phyloP scores from a whole-genome alignment of 1,140 invertebrate species.

The Aethina tumida region DNA sequence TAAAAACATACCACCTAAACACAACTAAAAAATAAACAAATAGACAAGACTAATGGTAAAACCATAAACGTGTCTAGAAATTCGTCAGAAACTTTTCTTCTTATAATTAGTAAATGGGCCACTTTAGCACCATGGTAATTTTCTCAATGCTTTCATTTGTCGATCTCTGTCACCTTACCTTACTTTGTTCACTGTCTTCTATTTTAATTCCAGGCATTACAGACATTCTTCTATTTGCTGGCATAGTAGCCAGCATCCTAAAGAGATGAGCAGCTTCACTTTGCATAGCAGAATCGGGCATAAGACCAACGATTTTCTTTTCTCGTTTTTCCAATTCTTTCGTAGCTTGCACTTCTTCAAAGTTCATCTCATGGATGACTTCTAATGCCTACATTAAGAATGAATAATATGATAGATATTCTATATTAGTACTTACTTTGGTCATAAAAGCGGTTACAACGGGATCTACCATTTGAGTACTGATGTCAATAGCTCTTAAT shows the following conservation, averaged over 20 bases:
- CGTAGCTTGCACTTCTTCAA: slow-evolving; percentile 26
- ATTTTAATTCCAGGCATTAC: slow-evolving; percentile 29
- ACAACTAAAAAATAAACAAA: no score
- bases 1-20: no score
- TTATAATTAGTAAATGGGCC: no score
- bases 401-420: slow-evolving; percentile 2
- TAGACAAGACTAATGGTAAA: no score
- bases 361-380: slow-evolving; percentile 25
- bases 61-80: no score
- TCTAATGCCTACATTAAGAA: slow-evolving; percentile 18
- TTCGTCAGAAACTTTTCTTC: no score
- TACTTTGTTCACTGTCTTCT: slow-evolving; percentile 1
- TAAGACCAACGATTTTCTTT: slow-evolving; percentile 28
- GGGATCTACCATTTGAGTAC: slow-evolving; percentile 12
- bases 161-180: no score
- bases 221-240: slow-evolving; percentile 28
- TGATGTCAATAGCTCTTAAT: slow-evolving; percentile 8
- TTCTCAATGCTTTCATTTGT: no score
- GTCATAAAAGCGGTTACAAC: slow-evolving; percentile 13
- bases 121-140: no score
- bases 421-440: slow-evolving; percentile 9
- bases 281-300: slow-evolving; percentile 26
- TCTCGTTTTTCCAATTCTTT: slow-evolving; percentile 30
- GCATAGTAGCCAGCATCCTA: slow-evolving; percentile 30
- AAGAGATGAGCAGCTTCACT: slow-evolving; percentile 30